Conservation (phyloP, 2,888 invertebrate species). For the Phaedon cochleariae region DNA sequence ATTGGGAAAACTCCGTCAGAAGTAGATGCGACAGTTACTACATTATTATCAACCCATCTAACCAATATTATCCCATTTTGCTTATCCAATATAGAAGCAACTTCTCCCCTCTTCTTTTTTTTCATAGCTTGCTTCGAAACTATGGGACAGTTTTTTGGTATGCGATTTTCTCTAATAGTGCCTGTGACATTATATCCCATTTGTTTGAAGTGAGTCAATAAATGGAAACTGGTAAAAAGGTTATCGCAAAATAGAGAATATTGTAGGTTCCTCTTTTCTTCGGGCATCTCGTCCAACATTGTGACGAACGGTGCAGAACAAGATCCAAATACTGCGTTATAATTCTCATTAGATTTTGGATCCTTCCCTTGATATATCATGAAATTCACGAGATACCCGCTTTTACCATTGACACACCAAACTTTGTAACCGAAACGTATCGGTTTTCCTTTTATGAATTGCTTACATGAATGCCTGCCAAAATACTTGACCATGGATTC, state of each 20-base stretch:
- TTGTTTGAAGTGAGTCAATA: conserved; percentile 17
- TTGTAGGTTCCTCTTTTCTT: not conserved
- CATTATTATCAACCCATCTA: not conserved
- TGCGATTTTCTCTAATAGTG: conserved; percentile 41
- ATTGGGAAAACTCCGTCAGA: not conserved
- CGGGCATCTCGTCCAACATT: conserved; percentile 29
- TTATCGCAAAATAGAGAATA: conserved; percentile 34
- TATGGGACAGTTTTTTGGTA: conserved; percentile 23
- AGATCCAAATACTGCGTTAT: conserved; percentile 27
- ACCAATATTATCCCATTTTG: not conserved
- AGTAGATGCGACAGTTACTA: too few species aligned
- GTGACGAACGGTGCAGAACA: conserved; percentile 27
- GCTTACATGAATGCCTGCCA: not conserved
- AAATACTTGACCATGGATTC: conserved; percentile 8
- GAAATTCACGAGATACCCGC: conserved; percentile 33
- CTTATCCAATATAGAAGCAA: not conserved
- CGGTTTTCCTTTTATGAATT: not conserved
- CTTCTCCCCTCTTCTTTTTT: not conserved
- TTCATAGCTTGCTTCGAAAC: not conserved
- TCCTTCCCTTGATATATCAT: conserved; percentile 5
- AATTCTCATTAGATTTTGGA: conserved; percentile 29
- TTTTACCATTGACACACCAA: conserved; percentile 10
- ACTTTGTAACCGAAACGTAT: conserved; percentile 10
- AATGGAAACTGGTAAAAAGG: conserved; percentile 25
- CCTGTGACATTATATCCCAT: conserved; percentile 41